These are phyloP conservation scores for Drosophila yooni DNA, from an alignment of 2,888 invertebrate genomes.

Conservation along the genomic window DNA sequence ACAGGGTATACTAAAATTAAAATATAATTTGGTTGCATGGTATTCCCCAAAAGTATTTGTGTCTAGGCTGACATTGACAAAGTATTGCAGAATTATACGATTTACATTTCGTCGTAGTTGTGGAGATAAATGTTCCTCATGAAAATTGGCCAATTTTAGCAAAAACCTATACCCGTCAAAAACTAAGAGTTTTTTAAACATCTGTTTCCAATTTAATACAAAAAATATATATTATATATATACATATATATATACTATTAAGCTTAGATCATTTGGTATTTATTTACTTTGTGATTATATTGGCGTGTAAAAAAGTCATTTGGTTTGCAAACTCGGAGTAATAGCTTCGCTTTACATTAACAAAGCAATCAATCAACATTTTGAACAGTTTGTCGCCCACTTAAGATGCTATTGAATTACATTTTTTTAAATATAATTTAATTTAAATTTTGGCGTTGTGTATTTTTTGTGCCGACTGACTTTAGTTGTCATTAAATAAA, in stretches of 20 bases:
- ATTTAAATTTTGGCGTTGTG: no score
- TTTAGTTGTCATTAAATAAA: no score
- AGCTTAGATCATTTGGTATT: not conserved
- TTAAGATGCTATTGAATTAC: no score
- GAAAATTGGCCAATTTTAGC: not conserved
- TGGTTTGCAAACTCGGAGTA: not conserved
- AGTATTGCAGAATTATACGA: not conserved
- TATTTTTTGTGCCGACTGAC: no score
- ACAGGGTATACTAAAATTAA: not conserved
- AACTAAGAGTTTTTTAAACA: not conserved
- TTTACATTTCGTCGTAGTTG: not conserved
- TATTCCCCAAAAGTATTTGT: slow-evolving; percentile 35
- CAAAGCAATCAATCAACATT: no score
- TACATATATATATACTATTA: not conserved
- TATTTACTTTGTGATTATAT: not conserved
- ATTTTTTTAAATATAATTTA: no score
- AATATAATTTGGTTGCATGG: slow-evolving; percentile 14
- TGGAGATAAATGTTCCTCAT: not conserved
- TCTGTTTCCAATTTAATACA: not conserved
- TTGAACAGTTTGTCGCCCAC: no score
- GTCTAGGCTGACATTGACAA: not conserved
- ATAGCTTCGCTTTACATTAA: no score
- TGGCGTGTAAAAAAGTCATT: not conserved
- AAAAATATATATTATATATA: not conserved
- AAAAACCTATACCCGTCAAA: not conserved